Percentiles rank a stretch among this genome's conserved stretches.
phyloP scores from a whole-genome alignment of 1,140 invertebrate genomes.

The Heliconius congener region DNA sequence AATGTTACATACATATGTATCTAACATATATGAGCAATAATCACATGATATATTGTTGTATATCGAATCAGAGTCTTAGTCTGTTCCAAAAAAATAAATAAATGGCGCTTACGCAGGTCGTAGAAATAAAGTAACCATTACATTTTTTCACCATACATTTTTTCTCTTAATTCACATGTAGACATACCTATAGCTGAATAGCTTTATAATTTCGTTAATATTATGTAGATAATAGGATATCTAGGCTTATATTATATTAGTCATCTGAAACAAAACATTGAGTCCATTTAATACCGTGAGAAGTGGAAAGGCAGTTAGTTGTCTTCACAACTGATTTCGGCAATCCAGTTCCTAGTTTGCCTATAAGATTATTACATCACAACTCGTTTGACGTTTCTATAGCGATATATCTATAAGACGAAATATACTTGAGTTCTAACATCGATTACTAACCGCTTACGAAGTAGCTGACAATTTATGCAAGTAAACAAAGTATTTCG shows the following conservation, averaged over 20 bases:
- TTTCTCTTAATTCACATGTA: neutral
- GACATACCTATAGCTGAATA: neutral
- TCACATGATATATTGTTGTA: too few species aligned
- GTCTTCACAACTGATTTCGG: slow-evolving; percentile 14
- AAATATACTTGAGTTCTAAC: slow-evolving; percentile 33
- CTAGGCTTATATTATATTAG: neutral
- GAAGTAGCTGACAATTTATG: slow-evolving; percentile 39
- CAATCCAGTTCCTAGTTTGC: slow-evolving; percentile 8
- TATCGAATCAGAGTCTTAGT: too few species aligned
- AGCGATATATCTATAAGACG: slow-evolving; percentile 32
- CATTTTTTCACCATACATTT: too few species aligned
- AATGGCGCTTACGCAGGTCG: too few species aligned
- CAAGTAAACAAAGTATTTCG: slow-evolving; percentile 29
- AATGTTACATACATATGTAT: too few species aligned
- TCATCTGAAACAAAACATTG: neutral
- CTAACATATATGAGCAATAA: too few species aligned
- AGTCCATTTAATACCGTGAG: neutral
- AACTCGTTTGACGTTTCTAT: slow-evolving; percentile 28
- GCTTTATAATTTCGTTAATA: neutral
- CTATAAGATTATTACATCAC: slow-evolving; percentile 18
- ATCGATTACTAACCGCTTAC: slow-evolving; percentile 29
- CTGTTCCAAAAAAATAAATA: too few species aligned
- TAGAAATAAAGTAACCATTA: too few species aligned
- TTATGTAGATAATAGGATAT: neutral
- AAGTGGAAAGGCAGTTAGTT: slow-evolving; percentile 15